Percentiles rank a stretch among this genome's conserved stretches.
phyloP scores from a whole-genome alignment of 2,888 invertebrate genomes.

The Listrodromus nycthemerus region DNA sequence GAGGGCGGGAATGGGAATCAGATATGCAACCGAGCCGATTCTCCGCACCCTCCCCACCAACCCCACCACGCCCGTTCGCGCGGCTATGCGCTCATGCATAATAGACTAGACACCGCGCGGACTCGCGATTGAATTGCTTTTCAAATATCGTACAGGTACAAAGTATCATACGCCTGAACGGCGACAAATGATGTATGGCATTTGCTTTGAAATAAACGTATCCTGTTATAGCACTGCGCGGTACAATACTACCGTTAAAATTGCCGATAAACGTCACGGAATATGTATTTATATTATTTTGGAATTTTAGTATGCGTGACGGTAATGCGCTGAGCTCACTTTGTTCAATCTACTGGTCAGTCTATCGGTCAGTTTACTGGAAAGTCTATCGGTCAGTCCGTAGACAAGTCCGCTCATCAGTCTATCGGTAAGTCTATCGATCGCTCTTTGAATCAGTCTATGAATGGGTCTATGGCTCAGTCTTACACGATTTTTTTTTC shows the following conservation, averaged over 20 bases:
- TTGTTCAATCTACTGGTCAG: not conserved
- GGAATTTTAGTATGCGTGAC: not conserved
- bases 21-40: conserved; percentile 30
- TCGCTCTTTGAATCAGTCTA: too few relatives aligned
- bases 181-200: conserved; percentile 42
- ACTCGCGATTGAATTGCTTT: conserved; percentile 51
- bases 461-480: too few relatives aligned
- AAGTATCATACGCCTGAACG: conserved; percentile 41
- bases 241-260: not conserved
- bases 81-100: conserved; percentile 48
- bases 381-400: too few relatives aligned
- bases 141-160: conserved; percentile 40
- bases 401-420: too few relatives aligned
- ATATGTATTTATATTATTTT: not conserved
- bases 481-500: not conserved
- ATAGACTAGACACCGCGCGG: conserved; percentile 53
- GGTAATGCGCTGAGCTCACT: not conserved
- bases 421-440: too few relatives aligned
- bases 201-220: conserved; percentile 50
- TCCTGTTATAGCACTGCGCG: not conserved
- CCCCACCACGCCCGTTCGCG: not conserved
- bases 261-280: not conserved
- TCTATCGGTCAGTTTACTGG: too few relatives aligned
- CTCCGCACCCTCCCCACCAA: too few relatives aligned
- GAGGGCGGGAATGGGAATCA: conserved; percentile 31